Base-by-base conservation (phyloP, 2,888 invertebrate species). In the Caenorhabditis sp. region DNA sequence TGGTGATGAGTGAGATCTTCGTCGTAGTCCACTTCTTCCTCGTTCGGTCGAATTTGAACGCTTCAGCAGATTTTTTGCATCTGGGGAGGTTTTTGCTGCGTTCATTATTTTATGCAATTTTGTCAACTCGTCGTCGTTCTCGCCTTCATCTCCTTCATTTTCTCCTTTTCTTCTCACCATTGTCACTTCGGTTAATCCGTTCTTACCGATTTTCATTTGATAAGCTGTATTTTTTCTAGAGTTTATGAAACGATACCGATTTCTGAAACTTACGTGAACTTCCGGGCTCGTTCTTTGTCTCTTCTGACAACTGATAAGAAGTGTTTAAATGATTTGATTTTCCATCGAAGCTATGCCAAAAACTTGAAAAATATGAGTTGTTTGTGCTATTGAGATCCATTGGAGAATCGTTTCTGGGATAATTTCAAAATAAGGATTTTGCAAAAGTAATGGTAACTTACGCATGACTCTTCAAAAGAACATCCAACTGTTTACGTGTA, bases 401-500 rank as follows among this genome's bases (percentile, higher is more conserved):
- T 24, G 65, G 73, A 17, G 31, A 54, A 5, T 73, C 73, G 6
- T 65, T 60, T 19, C 62, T 50, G 26, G 17, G 27, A 51, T n/a
- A 58, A 19, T 27, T 19, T 17, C 1, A 4, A 27, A 5, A 26
- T 26, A 55, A 53, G 4, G 53, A 53, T 55, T 17, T 10, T n/a
- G 4, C 2, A 17, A 21, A 21, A 6, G 26, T 14, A 31, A 36
- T 58, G 3, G 26, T 58, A 21, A 55, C 36, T 31, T 21, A 58
- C 57, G 21, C 24, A 37, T 69, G 66, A 0, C 69, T 66, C 36
- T 53, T 36, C 12, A 79, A 65, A 31, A 75, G 59, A 4, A 70
- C 69, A 21, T 77, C 77, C 24, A 79, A 59, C 50, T 79, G 79
- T 27, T 79, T 71, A 49, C 70, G 66, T 21, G 79, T 79, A 66